Conservation (phyloP, 2,888 invertebrate species). For the Taenaris catops region DNA sequence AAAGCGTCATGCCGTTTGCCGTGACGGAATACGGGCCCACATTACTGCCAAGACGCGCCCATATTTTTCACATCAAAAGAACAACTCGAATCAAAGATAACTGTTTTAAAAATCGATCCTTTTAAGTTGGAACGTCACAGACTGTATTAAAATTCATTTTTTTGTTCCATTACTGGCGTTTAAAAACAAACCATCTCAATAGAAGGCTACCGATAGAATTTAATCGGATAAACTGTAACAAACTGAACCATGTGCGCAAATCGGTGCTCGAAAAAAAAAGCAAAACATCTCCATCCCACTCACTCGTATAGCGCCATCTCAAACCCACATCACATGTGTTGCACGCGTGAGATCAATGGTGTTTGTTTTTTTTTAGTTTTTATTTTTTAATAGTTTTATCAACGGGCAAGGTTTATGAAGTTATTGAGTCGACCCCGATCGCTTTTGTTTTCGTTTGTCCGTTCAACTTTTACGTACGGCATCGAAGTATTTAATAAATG, state of each 20-base stretch:
- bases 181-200: conserved; percentile 15
- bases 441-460: conserved; percentile 13
- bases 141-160: neutral
- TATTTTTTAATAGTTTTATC: conserved; percentile 34
- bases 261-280: conserved; percentile 52
- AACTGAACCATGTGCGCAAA: conserved; percentile 51
- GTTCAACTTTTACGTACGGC: conserved; percentile 1
- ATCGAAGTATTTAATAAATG: too few relatives aligned
- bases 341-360: conserved; percentile 56
- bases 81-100: too few relatives aligned
- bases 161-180: conserved; percentile 1
- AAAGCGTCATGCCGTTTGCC: too few relatives aligned
- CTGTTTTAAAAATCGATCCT: too few relatives aligned
- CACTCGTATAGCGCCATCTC: conserved; percentile 36
- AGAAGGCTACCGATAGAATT: conserved; percentile 18
- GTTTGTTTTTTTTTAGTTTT: conserved; percentile 55
- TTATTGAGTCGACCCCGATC: conserved; percentile 13
- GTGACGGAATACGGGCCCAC: too few relatives aligned
- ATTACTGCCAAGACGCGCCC: too few relatives aligned
- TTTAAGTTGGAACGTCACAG: too few relatives aligned
- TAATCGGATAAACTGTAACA: conserved; percentile 21
- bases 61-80: too few relatives aligned
- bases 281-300: conserved; percentile 33
- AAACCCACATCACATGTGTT: conserved; percentile 51
- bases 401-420: conserved; percentile 31